Base-by-base conservation (phyloP, 2,888 invertebrate genomes). In the Gastrophysa polygoni region DNA sequence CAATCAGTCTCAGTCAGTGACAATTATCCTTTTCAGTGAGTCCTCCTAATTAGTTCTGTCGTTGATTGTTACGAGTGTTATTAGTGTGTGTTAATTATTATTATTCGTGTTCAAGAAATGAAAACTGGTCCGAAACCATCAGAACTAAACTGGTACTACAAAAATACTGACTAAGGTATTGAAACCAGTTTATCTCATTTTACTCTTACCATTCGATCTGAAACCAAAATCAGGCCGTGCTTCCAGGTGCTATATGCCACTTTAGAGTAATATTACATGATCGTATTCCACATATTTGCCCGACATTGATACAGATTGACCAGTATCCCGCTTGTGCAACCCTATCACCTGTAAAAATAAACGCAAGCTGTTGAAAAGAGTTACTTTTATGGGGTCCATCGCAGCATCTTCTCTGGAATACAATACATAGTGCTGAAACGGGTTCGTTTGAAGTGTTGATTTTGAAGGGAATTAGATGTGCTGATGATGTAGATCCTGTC, bases 261-360 rank as follows among this genome's bases (percentile, higher is more conserved):
- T 43, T 54, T 54, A 16, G 16, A 24, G 54, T 54, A 54, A 54
- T 54, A 54, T 54, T 43, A 54, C 24, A 38, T 38, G 3, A 14
- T 14, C n/a, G 2, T 10, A 8, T 14, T 14, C 14, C 14, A 38
- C 14, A 24, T 24, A 24, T 38, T 32, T 38, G 14, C 38, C 38
- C 14, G 38, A 14, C 6, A 38, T n/a, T 14, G 7, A 38, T 14
- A 38, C 14, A 4, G 6, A 38, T 1, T 14, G 14, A 38, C n/a
- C 38, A 38, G 38, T n/a, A 38, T 48, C 54, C 57, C 47, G 21
- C 58, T 54, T 57, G 48, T 20, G 38, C 32, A 51, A 28, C 57
- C 57, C 54, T 38, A 66, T 71, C 71, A 73, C 67, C 73, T 73
- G 73, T 66, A 68, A 73, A 73, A 73, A 73, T 69, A 73, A 69